Evolutionary conservation across 2,797 vertebrate genomes (phyloP).

Genomic region (Tangara arthus): DNA sequence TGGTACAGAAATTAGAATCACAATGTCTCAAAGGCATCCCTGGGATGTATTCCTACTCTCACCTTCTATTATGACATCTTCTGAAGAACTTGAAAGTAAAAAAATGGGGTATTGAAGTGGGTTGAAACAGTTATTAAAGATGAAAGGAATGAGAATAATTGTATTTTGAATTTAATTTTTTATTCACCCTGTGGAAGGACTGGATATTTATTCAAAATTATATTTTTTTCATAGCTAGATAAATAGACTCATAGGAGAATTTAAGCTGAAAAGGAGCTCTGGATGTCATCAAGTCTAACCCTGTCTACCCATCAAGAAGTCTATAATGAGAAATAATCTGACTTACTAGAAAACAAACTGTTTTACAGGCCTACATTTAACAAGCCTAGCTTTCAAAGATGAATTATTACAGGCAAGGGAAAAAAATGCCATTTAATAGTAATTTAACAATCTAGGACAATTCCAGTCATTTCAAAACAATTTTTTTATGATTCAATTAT

Average conservation of each 20-base stretch:
- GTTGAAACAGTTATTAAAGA: neutral
- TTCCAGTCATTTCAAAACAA: conserved; percentile 39
- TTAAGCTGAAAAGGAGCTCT: neutral
- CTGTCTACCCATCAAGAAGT: neutral
- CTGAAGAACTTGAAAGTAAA: neutral
- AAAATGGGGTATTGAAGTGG: neutral
- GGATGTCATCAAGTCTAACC: neutral
- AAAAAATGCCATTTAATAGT: neutral
- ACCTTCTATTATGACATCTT: neutral
- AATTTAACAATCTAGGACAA: conserved; percentile 27
- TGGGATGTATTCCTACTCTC: neutral
- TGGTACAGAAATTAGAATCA: neutral
- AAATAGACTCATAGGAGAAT: neutral
- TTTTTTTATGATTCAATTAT: conserved; percentile 48
- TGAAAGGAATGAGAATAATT: neutral
- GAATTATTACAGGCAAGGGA: neutral
- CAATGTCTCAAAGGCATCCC: neutral
- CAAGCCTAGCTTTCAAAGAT: neutral
- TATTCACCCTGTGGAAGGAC: neutral
- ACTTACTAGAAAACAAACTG: neutral
- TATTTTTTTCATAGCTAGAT: neutral
- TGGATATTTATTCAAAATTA: neutral
- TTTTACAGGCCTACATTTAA: neutral
- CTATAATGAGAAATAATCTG: neutral
- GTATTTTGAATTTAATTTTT: neutral